Evolutionary conservation across 2,888 invertebrate genomes (phyloP).

Genomic region (Acleris sparsana): DNA sequence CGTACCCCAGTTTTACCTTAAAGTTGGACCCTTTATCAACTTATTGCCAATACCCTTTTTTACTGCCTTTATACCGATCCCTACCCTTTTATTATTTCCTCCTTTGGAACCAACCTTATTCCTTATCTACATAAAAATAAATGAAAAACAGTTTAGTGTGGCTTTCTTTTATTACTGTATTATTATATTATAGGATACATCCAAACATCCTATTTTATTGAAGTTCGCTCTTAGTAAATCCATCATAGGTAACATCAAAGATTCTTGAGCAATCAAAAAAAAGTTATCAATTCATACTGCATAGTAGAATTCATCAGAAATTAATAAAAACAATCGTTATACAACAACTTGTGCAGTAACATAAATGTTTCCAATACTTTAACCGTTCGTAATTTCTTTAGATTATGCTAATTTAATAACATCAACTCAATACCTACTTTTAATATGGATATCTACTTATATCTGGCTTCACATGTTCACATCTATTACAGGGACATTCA

Average conservation of each 20-base stretch:
- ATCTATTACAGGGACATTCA: conserved; percentile 41
- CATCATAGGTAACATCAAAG: conserved; percentile 60
- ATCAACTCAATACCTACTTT: conserved; percentile 13
- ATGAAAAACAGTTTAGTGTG: conserved; percentile 56
- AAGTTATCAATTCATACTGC: conserved; percentile 10
- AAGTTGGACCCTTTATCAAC: background rate
- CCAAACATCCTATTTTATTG: conserved; percentile 48
- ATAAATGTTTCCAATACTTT: background rate
- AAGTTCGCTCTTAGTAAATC: conserved; percentile 58
- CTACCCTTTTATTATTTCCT: too few species aligned
- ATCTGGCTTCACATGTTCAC: conserved; percentile 41
- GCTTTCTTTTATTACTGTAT: conserved; percentile 70
- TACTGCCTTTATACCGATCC: too few species aligned
- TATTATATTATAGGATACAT: conserved; percentile 66
- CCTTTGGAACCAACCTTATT: too few species aligned
- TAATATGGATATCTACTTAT: conserved; percentile 24
- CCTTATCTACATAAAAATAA: background rate
- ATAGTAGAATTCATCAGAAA: background rate
- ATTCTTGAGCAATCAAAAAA: conserved; percentile 66
- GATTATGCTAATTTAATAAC: conserved; percentile 3
- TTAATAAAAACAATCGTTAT: background rate
- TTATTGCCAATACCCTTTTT: too few species aligned
- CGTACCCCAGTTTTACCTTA: background rate
- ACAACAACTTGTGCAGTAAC: background rate
- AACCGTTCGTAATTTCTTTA: conserved; percentile 1